phyloP scores from a whole-genome alignment of 2,888 invertebrate genomes.

The Thyatira batis region DNA sequence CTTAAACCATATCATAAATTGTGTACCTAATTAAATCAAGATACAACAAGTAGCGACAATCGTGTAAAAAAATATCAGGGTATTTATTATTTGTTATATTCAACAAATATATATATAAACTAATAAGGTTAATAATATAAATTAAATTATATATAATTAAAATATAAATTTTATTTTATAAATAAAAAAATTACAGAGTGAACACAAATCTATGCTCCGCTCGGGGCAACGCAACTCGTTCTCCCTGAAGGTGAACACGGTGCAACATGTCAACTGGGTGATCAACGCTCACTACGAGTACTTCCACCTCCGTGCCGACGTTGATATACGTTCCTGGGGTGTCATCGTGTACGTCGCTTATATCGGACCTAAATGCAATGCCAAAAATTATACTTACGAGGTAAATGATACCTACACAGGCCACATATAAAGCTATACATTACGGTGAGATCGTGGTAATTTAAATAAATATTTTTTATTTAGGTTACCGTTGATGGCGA shows the following conservation, averaged over 20 bases:
- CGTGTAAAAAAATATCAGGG: too few species aligned
- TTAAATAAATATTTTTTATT: too few species aligned
- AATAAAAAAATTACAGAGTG: conserved; percentile 39
- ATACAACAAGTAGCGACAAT: too few species aligned
- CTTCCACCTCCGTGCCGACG: conserved; percentile 66
- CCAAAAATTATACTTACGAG: conserved; percentile 60
- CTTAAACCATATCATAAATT: too few species aligned
- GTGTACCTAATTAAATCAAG: too few species aligned
- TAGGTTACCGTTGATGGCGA: conserved; percentile 62
- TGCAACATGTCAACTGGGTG: conserved; percentile 65
- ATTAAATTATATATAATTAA: neutral
- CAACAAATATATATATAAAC: too few species aligned
- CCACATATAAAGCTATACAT: too few species aligned
- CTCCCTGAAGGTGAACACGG: conserved; percentile 58
- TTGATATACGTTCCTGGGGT: conserved; percentile 63
- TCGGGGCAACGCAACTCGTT: conserved; percentile 56
- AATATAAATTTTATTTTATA: neutral
- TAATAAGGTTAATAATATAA: too few species aligned
- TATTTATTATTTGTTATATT: neutral
- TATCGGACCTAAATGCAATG: conserved; percentile 69
- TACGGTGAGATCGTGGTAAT: too few species aligned
- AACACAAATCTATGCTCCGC: conserved; percentile 59
- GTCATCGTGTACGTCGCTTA: conserved; percentile 64
- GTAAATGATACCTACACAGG: too few species aligned
- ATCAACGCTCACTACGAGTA: conserved; percentile 56